Base-by-base conservation (phyloP, 2,797 vertebrate genomes). In the Dicrostonyx torquatus region DNA sequence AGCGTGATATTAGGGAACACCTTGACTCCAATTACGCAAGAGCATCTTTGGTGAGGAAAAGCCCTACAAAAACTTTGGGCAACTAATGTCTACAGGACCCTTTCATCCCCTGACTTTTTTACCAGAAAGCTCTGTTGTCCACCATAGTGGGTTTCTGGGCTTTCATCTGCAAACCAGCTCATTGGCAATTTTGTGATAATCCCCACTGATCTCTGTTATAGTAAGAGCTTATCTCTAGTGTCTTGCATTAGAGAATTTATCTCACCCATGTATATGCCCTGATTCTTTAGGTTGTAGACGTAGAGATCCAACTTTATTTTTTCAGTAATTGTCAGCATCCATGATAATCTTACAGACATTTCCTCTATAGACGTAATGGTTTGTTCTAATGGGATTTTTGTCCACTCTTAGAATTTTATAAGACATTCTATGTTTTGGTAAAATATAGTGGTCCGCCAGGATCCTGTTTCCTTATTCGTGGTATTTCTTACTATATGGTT, bases 161-260 rank as follows among this genome's bases (percentile, higher is more conserved):
- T 92, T 91, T 94, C 60, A 94, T 93, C 77, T 91, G 58, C 84
- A 96, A 95, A 78, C 80, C 76, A 96, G 34, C 87, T 92, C 72
- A 43, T n/a, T 78, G 68, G 72, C 60, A 95, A 94, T 89, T 90
- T 85, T 43, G 40, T 10, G 20, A 86, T 72, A 73, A 88, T 89
- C 64, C 77, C 68, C 24, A 91, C 17, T 62, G 79, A 58, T n/a
- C n/a, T 89, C 87, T 68, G 34, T 70, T 87, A 34, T 31, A 72
- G 78, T 53, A 96, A 93, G 78, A 91, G 79, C 88, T 82, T 79
- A 12, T 64, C 72, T 92, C 86, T 80, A 90, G 92, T 79, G 37
- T 62, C 62, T 78, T 55, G 26, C 78, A 90, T 90, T 68, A 34
- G 82, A 89, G 53, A 43, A 89, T 40, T 50, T 75, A 73, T 95